Conservation (phyloP, 37 sponge, comb jelly and placozoan genomes). For the Sycon ciliatum region DNA sequence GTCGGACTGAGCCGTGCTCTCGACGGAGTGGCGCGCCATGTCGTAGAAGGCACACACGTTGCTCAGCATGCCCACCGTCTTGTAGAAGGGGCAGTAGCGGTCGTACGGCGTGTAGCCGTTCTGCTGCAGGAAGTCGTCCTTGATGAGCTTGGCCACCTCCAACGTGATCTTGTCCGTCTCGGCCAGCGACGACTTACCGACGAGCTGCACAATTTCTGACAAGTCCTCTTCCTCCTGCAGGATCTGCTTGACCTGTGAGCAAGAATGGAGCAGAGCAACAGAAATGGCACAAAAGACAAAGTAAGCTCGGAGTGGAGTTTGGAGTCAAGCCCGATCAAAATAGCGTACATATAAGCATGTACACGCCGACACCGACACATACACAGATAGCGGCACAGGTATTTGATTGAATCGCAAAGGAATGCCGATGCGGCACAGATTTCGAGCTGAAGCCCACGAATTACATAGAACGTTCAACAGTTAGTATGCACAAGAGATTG, state of each 20-base stretch:
- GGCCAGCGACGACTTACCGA: constrained; percentile 92
- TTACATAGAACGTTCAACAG: too few species aligned
- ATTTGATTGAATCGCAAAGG: too few species aligned
- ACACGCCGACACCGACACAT: too few species aligned
- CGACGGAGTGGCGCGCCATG: constrained; percentile 80
- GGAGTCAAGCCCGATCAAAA: not conserved
- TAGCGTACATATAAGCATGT: too few species aligned
- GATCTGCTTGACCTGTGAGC: constrained; percentile 75
- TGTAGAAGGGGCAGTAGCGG: constrained; percentile 94
- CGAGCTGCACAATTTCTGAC: constrained; percentile 96
- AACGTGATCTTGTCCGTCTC: constrained; percentile 92
- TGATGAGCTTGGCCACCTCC: constrained; percentile 91
- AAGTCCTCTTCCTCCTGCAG: constrained; percentile 94
- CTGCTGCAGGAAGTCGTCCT: constrained; percentile 98
- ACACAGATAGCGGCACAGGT: too few species aligned
- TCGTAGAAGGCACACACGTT: constrained; percentile 91
- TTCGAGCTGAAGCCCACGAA: too few species aligned
- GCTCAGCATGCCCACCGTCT: constrained; percentile 92
- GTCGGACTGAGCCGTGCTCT: constrained; percentile 80
- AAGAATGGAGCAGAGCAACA: not conserved
- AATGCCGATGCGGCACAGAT: too few species aligned
- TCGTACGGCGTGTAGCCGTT: constrained; percentile 90
- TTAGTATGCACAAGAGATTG: too few species aligned
- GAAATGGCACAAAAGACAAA: too few species aligned
- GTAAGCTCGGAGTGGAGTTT: not conserved